Base-by-base conservation (phyloP, 2,797 vertebrate genomes). In the Lutjanus campechanus region DNA sequence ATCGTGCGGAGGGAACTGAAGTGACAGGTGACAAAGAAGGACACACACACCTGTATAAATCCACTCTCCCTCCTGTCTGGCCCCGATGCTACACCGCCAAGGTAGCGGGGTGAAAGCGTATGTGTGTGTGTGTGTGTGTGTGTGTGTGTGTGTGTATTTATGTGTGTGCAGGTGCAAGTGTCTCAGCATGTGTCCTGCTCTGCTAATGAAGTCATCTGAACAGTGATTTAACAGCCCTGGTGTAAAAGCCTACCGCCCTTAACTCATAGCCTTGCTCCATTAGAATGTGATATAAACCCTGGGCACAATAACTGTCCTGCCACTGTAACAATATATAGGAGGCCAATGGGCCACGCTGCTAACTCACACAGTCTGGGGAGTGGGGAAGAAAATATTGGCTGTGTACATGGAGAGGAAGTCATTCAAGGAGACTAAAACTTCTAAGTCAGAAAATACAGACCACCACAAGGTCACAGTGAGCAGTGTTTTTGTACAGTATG, bases 1-100 rank as follows among this genome's bases (percentile, higher is more conserved):
- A 78, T 92, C 91, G 87, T 75, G 87, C 87, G 79, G 91, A 91
- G 93, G 91, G 92, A 93, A 82, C 87, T 84, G 79, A 95, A 95
- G 93, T 96, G 96, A 95, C 96, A 95, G 94, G 93, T 95, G 95
- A 95, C 95, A 95, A 95, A 95, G 94, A 95, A 95, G 94, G 95
- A 95, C 95, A 95, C 92, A 91, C 91, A 93, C 92, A 93, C 94
- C 94, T 95, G 94, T 94, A 93, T 95, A 95, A 95, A 96, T 94
- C 92, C 92, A 91, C 89, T 92, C 88, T 81, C 85, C 83, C 85
- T 91, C 85, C 85, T 90, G 89, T 93, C 93, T 93, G 80, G 88
- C 79, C 79, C 67, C 51, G 49, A 82, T 81, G 82, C 80, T 86
- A 88, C 91, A 85, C 70, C 41, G 72, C 91, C 92, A 91, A 95